A percentile compares a stretch with the other conserved stretches of the same genome.
phyloP scores from a whole-genome alignment of 2,888 invertebrate genomes.

The Hymenopus coronatus region DNA sequence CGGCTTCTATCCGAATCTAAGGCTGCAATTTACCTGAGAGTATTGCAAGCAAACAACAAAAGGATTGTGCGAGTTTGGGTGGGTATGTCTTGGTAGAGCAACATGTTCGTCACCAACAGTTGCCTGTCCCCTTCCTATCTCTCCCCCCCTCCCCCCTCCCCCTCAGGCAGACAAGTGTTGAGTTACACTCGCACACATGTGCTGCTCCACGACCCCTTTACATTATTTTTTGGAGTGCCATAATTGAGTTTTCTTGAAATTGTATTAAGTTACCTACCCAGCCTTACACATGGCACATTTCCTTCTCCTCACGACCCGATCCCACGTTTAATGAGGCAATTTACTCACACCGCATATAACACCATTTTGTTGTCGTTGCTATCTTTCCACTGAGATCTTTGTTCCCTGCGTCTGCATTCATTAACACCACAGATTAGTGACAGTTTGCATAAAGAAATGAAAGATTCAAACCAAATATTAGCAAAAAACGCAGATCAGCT shows the following conservation, averaged over 20 bases:
- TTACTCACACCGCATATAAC: not conserved
- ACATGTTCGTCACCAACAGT: not conserved
- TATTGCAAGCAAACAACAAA: too few relatives aligned
- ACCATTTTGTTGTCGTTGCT: too few relatives aligned
- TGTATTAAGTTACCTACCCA: not conserved
- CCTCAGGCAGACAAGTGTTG: not conserved
- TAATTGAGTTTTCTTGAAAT: slow-evolving; percentile 2
- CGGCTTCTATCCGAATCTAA: too few relatives aligned
- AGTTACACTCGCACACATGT: slow-evolving; percentile 5
- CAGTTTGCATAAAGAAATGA: too few relatives aligned
- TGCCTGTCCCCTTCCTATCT: not conserved
- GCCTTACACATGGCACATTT: not conserved
- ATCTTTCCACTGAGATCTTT: too few relatives aligned
- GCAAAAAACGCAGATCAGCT: too few relatives aligned
- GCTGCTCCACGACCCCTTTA: not conserved
- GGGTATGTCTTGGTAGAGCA: not conserved
- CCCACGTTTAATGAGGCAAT: not conserved
- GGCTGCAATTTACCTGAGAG: too few relatives aligned
- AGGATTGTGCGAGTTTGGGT: too few relatives aligned
- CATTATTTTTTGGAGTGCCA: not conserved
- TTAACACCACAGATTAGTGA: too few relatives aligned
- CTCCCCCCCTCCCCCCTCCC: too few relatives aligned
- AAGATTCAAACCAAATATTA: too few relatives aligned
- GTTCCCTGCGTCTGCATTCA: too few relatives aligned
- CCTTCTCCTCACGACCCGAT: not conserved